Conservation (phyloP, 2,113 vertebrate species). For the Dolichallabes microphthalmus region DNA sequence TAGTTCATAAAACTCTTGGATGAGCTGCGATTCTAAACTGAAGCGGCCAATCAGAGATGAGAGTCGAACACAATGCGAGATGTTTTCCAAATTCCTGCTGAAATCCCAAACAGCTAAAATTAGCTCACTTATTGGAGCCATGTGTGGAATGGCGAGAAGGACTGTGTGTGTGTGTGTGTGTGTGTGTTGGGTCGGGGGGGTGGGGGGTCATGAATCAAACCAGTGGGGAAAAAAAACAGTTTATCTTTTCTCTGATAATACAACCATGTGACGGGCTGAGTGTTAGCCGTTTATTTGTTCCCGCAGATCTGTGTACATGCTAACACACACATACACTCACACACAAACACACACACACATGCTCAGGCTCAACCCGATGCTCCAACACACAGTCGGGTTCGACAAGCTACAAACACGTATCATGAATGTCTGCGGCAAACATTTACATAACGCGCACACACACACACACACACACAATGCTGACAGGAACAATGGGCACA, state of each 20-base stretch:
- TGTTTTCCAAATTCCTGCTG: constrained; percentile 67
- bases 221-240: constrained; percentile 72
- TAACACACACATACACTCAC: constrained; percentile 46
- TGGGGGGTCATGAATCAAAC: constrained; percentile 65
- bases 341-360: constrained; percentile 37
- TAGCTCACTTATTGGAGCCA: constrained; percentile 74
- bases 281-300: constrained; percentile 75
- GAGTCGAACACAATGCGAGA: constrained; percentile 54
- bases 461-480: neutral
- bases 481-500: neutral
- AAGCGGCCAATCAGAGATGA: constrained; percentile 39
- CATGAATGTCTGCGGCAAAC: neutral
- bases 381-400: constrained; percentile 14
- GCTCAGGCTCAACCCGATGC: neutral
- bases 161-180: constrained; percentile 47
- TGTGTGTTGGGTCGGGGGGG: constrained; percentile 50
- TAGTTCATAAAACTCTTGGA: constrained; percentile 40
- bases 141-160: constrained; percentile 58
- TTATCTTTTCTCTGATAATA: constrained; percentile 79
- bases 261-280: constrained; percentile 67
- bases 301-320: constrained; percentile 69
- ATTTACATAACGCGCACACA: constrained; percentile 2
- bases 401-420: neutral
- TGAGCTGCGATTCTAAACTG: constrained; percentile 44
- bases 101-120: constrained; percentile 70